Base-by-base conservation (phyloP, 2,888 invertebrate species). In the Drosophila recens region DNA sequence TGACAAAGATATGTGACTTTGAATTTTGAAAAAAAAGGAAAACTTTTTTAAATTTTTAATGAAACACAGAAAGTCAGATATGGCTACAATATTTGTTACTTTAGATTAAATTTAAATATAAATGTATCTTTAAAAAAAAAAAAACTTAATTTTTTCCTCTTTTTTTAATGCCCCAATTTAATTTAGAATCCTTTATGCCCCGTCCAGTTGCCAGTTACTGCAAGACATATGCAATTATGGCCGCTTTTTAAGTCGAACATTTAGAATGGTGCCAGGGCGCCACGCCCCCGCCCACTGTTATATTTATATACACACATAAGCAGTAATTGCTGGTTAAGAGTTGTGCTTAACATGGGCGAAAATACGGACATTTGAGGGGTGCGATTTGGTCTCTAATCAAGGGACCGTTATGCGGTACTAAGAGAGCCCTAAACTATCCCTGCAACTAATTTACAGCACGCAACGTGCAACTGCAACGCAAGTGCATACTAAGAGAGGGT, bases 391-490 rank as follows among this genome's bases (percentile, higher is more conserved):
- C 38, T 4, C 45, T 52, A 45, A 52, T 49, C 51, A 64, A 43
- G 46, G 42, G 34, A 56, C 84, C 85, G 81, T 84, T 87, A 88
- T 70, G 70, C 46, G 30, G 51, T 15, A 38, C 38, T 20, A 56
- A 42, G 51, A 38, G 42, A 57, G 52, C n/a, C 43, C 23, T 49
- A 62, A 62, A 68, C 63, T 61, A 75, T 52, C 40, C 36, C 57
- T 38, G 62, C 62, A 72, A 71, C 89, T 89, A 89, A 84, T 89
- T 84, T 87, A 38, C 86, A 53, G 64, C 84, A 84, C 84, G 89
- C 84, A 89, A 87, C 87, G 66, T 78, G 67, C 63, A 59, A 75
- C 80, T 43, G 67, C 65, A 61, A 69, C 80, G 17, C 42, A 53
- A 73, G 43, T 75, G 75, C 66, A 64, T 67, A 52, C 67, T 54